Evolutionary conservation across 1,140 invertebrate species (phyloP).

Genomic region (Pararge aegeria): DNA sequence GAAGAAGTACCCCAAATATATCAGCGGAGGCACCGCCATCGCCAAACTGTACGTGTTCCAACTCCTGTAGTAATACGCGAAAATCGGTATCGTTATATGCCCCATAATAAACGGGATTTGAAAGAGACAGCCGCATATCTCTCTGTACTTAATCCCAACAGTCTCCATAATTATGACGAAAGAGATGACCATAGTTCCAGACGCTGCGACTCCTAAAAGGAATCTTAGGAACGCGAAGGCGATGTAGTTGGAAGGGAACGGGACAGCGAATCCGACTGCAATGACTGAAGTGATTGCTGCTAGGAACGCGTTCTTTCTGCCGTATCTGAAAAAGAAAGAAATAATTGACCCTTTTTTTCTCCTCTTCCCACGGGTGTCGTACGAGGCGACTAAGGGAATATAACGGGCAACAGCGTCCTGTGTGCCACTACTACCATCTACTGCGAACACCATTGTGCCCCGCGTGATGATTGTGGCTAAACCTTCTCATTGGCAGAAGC

Average conservation of each 20-base stretch:
- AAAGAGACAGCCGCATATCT: constrained; percentile 71
- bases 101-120: constrained; percentile 79
- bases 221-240: constrained; percentile 82
- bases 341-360: no score
- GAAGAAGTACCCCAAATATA: constrained; percentile 75
- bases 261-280: constrained; percentile 78
- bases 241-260: constrained; percentile 81
- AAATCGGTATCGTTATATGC: constrained; percentile 80
- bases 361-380: no score
- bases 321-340: constrained; percentile 73
- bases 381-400: no score
- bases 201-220: constrained; percentile 80
- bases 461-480: no score
- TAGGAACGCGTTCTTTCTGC: constrained; percentile 81
- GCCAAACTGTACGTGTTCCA: constrained; percentile 81
- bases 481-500: no score
- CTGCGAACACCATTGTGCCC: no score
- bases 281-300: constrained; percentile 80
- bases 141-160: constrained; percentile 55
- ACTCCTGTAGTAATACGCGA: constrained; percentile 81
- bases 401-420: no score
- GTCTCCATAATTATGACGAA: constrained; percentile 80
- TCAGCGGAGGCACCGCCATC: constrained; percentile 77
- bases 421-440: no score
- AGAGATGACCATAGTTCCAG: constrained; percentile 82